Percentiles rank a stretch among this genome's conserved stretches.
These are phyloP conservation scores for Ennomos fuscantarius DNA, from an alignment of 2,888 invertebrate genomes.

Conservation along the genomic window DNA sequence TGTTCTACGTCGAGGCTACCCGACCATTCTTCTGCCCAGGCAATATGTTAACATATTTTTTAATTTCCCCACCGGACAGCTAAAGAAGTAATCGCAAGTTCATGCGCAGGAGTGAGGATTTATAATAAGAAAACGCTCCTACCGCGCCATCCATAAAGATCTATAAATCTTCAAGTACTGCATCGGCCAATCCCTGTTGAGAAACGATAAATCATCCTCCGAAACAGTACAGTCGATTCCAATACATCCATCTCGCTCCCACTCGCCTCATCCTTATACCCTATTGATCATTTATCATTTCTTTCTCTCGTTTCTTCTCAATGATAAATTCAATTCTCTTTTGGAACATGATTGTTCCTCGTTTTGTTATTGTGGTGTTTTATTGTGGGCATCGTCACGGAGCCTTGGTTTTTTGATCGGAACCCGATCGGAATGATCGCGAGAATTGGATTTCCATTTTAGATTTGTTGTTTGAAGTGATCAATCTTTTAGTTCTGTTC, in stretches of 20 bases:
- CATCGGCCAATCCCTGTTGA: conserved; percentile 84
- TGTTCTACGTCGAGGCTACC: conserved; percentile 51
- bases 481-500: conserved; percentile 66
- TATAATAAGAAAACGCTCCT: conserved; percentile 84
- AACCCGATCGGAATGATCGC: conserved; percentile 81
- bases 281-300: conserved; percentile 81
- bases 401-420: conserved; percentile 79
- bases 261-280: conserved; percentile 56
- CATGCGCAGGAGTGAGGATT: conserved; percentile 81
- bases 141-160: conserved; percentile 81
- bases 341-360: conserved; percentile 82
- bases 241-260: conserved; percentile 69
- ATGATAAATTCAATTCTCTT: conserved; percentile 85
- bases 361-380: conserved; percentile 82
- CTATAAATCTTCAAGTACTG: conserved; percentile 83
- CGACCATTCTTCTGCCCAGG: conserved; percentile 53
- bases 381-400: conserved; percentile 82
- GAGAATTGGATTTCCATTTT: conserved; percentile 83
- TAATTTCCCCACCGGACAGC: conserved; percentile 74
- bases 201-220: conserved; percentile 83
- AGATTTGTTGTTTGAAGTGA: conserved; percentile 72
- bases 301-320: conserved; percentile 79
- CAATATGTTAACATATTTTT: conserved; percentile 82
- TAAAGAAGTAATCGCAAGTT: conserved; percentile 76
- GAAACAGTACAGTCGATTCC: conserved; percentile 71